Evolutionary conservation across 2,113 vertebrate species (phyloP).

Genomic region (Zeus faber): DNA sequence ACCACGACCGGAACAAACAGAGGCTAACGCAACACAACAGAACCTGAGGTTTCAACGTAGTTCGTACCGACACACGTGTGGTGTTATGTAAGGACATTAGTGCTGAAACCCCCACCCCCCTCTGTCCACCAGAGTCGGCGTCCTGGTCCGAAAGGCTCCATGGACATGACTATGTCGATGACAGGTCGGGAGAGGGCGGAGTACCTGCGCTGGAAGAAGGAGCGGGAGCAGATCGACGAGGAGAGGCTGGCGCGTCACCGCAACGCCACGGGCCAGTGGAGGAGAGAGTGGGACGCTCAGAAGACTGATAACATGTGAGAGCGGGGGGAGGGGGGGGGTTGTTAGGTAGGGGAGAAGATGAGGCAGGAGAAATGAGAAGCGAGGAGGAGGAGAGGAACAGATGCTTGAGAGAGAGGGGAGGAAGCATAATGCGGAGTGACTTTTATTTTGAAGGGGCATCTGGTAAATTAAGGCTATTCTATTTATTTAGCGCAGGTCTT

Average conservation of each 20-base stretch:
- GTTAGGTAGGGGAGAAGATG: not conserved
- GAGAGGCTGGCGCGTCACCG: conserved; percentile 87
- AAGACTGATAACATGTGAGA: conserved; percentile 85
- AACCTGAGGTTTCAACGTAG: too few species aligned
- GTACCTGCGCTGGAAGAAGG: conserved; percentile 92
- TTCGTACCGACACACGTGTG: too few species aligned
- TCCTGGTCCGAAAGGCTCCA: conserved; percentile 61
- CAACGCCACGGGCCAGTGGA: conserved; percentile 89
- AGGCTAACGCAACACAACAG: not conserved
- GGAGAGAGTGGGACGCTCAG: conserved; percentile 89
- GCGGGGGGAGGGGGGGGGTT: not conserved
- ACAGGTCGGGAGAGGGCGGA: conserved; percentile 89
- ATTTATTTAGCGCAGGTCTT: too few species aligned
- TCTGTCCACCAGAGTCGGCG: conserved; percentile 63
- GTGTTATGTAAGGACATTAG: too few species aligned
- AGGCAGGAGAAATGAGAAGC: not conserved
- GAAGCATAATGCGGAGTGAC: not conserved
- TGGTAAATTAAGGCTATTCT: too few species aligned
- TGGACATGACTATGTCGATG: conserved; percentile 93
- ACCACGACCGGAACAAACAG: not conserved
- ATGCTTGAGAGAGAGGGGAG: not conserved
- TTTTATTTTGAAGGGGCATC: not conserved
- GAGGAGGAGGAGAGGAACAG: not conserved
- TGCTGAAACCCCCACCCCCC: not conserved
- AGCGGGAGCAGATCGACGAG: conserved; percentile 88